Evolutionary conservation across 2,888 invertebrate species (phyloP).

Genomic region (Aleiodes leptofemur): DNA sequence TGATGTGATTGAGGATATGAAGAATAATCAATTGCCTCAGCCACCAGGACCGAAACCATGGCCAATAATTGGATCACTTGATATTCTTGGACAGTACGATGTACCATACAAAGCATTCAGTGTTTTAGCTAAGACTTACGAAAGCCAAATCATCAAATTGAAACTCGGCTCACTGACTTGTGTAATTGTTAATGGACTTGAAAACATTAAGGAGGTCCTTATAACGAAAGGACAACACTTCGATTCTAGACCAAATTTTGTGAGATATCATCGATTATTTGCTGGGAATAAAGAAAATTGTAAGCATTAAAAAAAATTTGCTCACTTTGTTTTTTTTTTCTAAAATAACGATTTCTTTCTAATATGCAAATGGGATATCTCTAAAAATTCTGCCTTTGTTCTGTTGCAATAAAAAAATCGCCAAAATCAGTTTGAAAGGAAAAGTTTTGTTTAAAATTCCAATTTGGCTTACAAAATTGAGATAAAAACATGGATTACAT

Average conservation of each 20-base stretch:
- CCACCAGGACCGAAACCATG: slow-evolving; percentile 78
- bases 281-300: slow-evolving; percentile 82
- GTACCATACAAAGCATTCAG: slow-evolving; percentile 80
- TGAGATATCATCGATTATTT: slow-evolving; percentile 80
- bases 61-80: slow-evolving; percentile 79
- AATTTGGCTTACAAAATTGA: slow-evolving; percentile 5
- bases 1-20: not conserved
- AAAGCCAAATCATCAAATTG: slow-evolving; percentile 78
- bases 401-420: not conserved
- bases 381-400: too few relatives aligned
- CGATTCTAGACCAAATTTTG: slow-evolving; percentile 81
- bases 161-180: slow-evolving; percentile 78
- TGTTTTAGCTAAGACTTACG: slow-evolving; percentile 76
- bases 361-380: too few relatives aligned
- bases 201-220: slow-evolving; percentile 79
- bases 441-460: not conserved
- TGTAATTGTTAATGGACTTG: slow-evolving; percentile 79
- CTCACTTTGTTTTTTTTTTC: slow-evolving; percentile 2
- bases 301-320: slow-evolving; percentile 75
- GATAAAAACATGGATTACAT: slow-evolving; percentile 6
- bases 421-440: slow-evolving; percentile 13
- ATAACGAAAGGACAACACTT: slow-evolving; percentile 79
- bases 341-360: not conserved
- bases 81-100: slow-evolving; percentile 78
- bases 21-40: slow-evolving; percentile 60